Evolutionary conservation across 92 coral and sea anemone species (phyloP).

Genomic region (Diadumene lineata): DNA sequence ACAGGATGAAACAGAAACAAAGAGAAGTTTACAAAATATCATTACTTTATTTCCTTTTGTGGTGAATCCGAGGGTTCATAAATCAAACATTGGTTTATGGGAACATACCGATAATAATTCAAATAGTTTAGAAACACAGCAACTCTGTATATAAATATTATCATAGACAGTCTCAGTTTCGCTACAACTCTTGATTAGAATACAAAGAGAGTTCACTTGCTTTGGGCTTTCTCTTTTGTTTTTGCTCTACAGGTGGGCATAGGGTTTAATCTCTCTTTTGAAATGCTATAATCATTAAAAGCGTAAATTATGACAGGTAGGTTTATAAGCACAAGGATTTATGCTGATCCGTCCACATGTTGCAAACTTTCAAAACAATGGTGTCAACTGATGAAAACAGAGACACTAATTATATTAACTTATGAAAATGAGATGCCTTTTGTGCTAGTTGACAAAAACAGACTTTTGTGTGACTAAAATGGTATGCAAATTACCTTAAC

Average conservation of each 20-base stretch:
- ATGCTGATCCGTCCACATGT: not conserved
- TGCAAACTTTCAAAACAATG: not conserved
- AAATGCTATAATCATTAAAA: not conserved
- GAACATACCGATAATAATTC: constrained; percentile 56
- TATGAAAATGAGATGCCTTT: too few species aligned
- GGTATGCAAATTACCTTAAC: constrained; percentile 24
- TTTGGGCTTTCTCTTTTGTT: constrained; percentile 2
- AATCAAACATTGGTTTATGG: constrained; percentile 23
- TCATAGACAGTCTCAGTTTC: too few species aligned
- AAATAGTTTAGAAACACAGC: constrained; percentile 49
- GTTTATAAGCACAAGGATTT: not conserved
- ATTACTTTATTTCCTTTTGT: constrained; percentile 20
- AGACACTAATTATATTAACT: too few species aligned
- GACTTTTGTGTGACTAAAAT: not conserved
- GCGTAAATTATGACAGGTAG: not conserved
- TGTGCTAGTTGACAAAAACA: not conserved
- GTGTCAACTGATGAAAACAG: not conserved
- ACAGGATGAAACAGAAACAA: not conserved
- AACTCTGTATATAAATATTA: too few species aligned
- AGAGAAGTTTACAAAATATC: not conserved
- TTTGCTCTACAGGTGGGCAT: not conserved
- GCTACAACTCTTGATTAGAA: not conserved
- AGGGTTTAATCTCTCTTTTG: not conserved
- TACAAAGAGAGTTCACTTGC: not conserved
- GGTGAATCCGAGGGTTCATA: constrained; percentile 23